Base-by-base conservation (phyloP, 1,140 invertebrate genomes). In the Leptoteleia sp. region DNA sequence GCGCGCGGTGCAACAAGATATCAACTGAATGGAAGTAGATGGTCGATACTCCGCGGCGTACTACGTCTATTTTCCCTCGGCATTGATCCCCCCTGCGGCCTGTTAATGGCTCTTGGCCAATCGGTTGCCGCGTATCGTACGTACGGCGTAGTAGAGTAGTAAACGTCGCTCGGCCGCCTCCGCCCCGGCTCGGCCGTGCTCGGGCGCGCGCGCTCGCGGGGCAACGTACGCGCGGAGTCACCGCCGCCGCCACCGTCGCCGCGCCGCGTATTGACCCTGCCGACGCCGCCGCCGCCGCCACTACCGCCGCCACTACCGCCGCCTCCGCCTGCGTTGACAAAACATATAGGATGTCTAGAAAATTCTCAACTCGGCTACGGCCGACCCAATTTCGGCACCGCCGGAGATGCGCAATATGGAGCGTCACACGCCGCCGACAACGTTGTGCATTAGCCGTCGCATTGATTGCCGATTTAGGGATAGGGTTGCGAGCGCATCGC, bases 21-120 rank as follows among this genome's bases (percentile, higher is more conserved):
- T 67, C 31, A 71, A 54, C 71, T 84, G 81, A 88, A 86, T 87
- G 82, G 78, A 59, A 83, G 83, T 82, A 83, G 80, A 84, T 81
- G 81, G 79, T 84, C 84, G 84, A 85, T 85, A 84, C 80, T 81
- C 71, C 47, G 52, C 25, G 38, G 9, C 61, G 43, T 61, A 71
- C 37, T 47, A 73, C 70, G 64, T 67, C 64, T 67, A 65, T 65
- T 80, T 68, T 59, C 62, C 68, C 50, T 45, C 62, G 38, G 9
- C 38, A 59, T 19, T 5, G 12, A 27, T n/a, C 25, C 57, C 65
- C 31, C 48, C 19, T 16, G 27, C 35, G 38, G 29, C 57, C 59
- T 5, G 52, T 71, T 65, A 59, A 65, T 77, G 67, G 67, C 67
- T 62, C 45, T 77, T 50, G 50, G 65, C 73, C 55, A 68, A 76